Conservation (phyloP, 2,888 invertebrate species). For the Lomographa bimaculata region DNA sequence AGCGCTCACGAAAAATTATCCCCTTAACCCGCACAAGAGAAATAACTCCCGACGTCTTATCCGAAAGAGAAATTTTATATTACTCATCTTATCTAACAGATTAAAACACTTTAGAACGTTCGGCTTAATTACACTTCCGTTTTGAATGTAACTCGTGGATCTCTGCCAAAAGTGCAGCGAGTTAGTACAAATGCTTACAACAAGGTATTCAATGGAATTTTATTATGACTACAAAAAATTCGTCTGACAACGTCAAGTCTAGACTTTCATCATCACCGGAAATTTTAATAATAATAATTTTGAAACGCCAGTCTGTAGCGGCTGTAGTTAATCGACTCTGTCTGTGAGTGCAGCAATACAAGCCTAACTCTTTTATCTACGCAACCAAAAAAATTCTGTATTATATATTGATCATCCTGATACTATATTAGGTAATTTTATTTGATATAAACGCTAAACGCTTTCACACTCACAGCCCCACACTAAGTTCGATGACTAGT, state of each 20-base stretch:
- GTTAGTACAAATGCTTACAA: constrained; percentile 22
- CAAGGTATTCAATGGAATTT: constrained; percentile 17
- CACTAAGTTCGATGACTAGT: too few relatives aligned
- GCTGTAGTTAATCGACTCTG: too few relatives aligned
- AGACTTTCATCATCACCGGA: constrained; percentile 11
- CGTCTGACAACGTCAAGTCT: constrained; percentile 23
- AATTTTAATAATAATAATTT: neutral
- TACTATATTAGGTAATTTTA: too few relatives aligned
- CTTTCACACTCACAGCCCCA: too few relatives aligned
- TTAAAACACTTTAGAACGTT: constrained; percentile 42
- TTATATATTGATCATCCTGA: too few relatives aligned
- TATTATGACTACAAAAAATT: constrained; percentile 23
- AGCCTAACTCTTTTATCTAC: neutral
- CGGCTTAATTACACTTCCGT: constrained; percentile 46
- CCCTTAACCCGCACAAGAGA: constrained; percentile 38
- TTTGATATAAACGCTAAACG: too few relatives aligned
- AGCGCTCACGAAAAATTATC: constrained; percentile 59
- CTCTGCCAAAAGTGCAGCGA: constrained; percentile 49
- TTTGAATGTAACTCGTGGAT: constrained; percentile 51
- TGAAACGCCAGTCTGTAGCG: too few relatives aligned
- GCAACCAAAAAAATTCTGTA: neutral
- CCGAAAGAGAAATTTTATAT: constrained; percentile 45
- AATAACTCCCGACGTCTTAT: constrained; percentile 55
- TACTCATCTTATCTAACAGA: constrained; percentile 49
- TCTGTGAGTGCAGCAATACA: neutral